These are phyloP conservation scores for Jordanella pulchra DNA, from an alignment of 2,797 vertebrate genomes.

Conservation along the genomic window DNA sequence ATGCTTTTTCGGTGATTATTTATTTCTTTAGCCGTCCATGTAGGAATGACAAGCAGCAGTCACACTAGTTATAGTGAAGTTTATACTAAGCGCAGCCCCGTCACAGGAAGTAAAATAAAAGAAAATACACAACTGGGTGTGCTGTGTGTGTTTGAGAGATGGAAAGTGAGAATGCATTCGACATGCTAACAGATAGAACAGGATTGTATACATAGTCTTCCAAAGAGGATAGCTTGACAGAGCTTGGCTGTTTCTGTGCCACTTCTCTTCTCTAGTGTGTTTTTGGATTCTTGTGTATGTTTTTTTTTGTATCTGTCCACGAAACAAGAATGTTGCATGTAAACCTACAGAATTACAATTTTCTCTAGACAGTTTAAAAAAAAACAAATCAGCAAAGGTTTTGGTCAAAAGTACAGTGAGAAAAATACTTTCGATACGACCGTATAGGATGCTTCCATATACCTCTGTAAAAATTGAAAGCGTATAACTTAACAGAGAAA, in stretches of 20 bases:
- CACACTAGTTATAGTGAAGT: neutral
- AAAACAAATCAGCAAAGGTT: neutral
- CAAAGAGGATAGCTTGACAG: conserved; percentile 1
- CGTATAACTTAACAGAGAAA: neutral
- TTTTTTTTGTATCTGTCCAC: neutral
- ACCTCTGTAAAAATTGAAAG: neutral
- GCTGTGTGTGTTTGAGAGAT: neutral
- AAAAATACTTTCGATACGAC: neutral
- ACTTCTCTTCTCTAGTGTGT: neutral
- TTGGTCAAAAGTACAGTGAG: neutral
- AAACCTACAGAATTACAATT: neutral
- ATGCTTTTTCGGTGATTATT: conserved; percentile 22
- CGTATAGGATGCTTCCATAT: neutral
- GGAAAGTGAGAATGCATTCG: conserved; percentile 10
- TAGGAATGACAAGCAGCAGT: conserved; percentile 7
- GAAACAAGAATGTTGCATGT: neutral
- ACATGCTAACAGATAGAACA: conserved; percentile 2
- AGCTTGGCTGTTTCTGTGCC: neutral
- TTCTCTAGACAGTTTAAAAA: neutral
- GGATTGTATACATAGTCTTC: neutral
- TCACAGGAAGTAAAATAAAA: neutral
- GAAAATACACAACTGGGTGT: neutral
- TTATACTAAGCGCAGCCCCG: neutral
- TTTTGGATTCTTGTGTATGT: neutral
- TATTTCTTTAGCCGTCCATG: conserved; percentile 14